Percentiles rank a stretch among this genome's conserved stretches.
Conservation (phyloP, 2,888 invertebrate genomes). For the Pseudococcus viburni region DNA sequence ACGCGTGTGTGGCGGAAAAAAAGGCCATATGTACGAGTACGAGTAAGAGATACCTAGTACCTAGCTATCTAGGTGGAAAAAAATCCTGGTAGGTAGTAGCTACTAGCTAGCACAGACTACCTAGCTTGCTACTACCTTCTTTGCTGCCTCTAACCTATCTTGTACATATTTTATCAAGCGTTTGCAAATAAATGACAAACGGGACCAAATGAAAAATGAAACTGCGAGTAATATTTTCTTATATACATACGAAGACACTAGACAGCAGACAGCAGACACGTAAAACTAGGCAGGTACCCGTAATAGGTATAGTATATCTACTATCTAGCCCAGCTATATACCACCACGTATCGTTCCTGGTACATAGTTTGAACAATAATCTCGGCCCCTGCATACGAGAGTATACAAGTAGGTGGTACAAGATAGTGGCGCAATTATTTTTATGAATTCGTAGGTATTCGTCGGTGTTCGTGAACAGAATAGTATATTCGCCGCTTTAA, state of each 20-base stretch:
- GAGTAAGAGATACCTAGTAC: neutral
- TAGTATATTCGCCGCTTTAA: constrained; percentile 16
- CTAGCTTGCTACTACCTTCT: neutral
- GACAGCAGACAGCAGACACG: neutral
- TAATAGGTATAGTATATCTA: neutral
- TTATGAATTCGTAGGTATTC: constrained; percentile 24
- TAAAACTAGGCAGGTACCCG: neutral
- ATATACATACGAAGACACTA: neutral
- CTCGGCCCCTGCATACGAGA: neutral
- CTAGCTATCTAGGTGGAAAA: neutral
- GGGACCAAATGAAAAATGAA: constrained; percentile 5
- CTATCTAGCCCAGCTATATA: neutral
- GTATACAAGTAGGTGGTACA: neutral
- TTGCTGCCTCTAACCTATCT: too few relatives aligned
- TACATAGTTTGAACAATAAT: constrained; percentile 8
- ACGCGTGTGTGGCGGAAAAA: neutral
- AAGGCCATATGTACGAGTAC: neutral
- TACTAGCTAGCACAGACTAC: neutral
- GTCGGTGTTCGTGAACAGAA: constrained; percentile 3
- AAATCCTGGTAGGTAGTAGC: neutral
- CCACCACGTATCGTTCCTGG: neutral
- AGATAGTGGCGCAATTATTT: constrained; percentile 23
- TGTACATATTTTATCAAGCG: neutral
- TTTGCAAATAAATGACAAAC: constrained; percentile 14
- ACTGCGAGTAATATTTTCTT: constrained; percentile 2